Evolutionary conservation across 2,888 invertebrate genomes (phyloP).

Genomic region (Hypolimnas misippus): DNA sequence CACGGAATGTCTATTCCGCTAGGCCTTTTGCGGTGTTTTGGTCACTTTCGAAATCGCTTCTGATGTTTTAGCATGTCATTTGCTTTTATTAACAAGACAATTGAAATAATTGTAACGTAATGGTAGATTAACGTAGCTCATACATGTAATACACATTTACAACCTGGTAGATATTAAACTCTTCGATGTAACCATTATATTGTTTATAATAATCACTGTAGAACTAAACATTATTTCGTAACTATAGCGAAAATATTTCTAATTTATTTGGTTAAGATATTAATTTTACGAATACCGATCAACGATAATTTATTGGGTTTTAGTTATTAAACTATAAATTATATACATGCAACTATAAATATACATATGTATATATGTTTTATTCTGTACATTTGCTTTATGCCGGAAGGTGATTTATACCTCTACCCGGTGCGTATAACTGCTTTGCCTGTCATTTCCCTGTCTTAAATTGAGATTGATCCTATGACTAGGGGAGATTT

Average conservation of each 20-base stretch:
- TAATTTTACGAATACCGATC: too few relatives aligned
- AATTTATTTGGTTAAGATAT: too few relatives aligned
- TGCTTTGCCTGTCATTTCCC: slow-evolving; percentile 80
- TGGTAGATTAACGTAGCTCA: background rate
- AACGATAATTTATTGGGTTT: too few relatives aligned
- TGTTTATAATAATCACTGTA: too few relatives aligned
- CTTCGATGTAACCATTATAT: too few relatives aligned
- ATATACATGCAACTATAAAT: too few relatives aligned
- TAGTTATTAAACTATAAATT: too few relatives aligned
- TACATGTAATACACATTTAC: too few relatives aligned
- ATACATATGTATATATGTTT: too few relatives aligned
- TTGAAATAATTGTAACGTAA: background rate
- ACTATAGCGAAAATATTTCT: too few relatives aligned
- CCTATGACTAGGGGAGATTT: slow-evolving; percentile 63
- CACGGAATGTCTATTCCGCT: slow-evolving; percentile 31
- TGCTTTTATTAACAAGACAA: background rate
- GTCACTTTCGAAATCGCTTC: slow-evolving; percentile 14
- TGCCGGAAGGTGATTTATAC: slow-evolving; percentile 79
- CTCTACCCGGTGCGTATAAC: slow-evolving; percentile 80
- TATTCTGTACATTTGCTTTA: slow-evolving; percentile 70
- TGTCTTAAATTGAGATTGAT: slow-evolving; percentile 83
- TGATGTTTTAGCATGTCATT: slow-evolving; percentile 7
- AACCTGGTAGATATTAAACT: too few relatives aligned
- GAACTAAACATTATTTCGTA: too few relatives aligned
- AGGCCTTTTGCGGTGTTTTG: slow-evolving; percentile 25